Base-by-base conservation (phyloP, 2,797 vertebrate genomes). In the Adrianichthys oophorus region DNA sequence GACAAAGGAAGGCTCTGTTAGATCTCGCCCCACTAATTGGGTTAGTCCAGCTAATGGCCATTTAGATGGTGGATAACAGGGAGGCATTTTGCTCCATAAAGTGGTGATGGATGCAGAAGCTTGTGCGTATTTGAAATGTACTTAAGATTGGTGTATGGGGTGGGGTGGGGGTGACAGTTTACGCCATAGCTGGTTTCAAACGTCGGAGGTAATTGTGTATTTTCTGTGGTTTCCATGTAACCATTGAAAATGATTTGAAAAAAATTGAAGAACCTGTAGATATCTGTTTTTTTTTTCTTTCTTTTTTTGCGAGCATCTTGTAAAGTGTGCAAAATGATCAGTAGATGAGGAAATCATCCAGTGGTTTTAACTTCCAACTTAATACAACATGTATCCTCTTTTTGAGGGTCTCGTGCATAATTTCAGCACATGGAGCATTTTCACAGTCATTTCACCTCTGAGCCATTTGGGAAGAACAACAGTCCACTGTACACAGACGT, bases 11-110 rank as follows among this genome's bases (percentile, higher is more conserved):
- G 74, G 75, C 78, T 82, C 77, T 85, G 88, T 91, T 88, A 88
- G 89, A 90, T 91, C 90, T 90, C 87, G 85, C 87, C 86, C 79
- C 67, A 59, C 86, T 91, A 90, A 93, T 91, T 93, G 87, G 90
- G 85, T 91, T 93, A 90, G 85, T 82, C 80, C 80, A 72, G 78
- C 86, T 91, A 92, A 90, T 91, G 90, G 90, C 88, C 86, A 88
- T 91, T 92, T 90, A 91, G 90, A 92, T 91, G 85, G 80, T 52
- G 71, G 89, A 91, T 89, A 92, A 88, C 86, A 86, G 82, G 76
- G 79, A 87, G 77, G 76, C 76, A 78, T 90, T 88, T 89, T 86
- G 85, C 87, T 84, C 72, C 78, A 75, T 74, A 86, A 87, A 90
- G 86, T 83, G 77, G 82, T 78, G 84, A 90, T 85, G 87, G 88